These are phyloP conservation scores for Beris morrisii DNA, from an alignment of 2,888 invertebrate species.

Conservation along the genomic window DNA sequence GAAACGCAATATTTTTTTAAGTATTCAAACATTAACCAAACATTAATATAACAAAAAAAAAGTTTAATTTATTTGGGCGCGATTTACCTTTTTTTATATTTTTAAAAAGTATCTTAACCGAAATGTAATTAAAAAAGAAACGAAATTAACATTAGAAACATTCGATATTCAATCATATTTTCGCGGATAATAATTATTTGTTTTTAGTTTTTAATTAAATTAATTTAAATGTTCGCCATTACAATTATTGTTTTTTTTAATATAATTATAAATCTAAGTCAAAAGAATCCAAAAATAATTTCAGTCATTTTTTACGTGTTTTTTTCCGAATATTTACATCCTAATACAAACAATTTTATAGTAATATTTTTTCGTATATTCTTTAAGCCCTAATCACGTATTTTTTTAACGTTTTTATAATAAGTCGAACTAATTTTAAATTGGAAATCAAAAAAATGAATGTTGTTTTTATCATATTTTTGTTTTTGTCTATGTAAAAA, in stretches of 20 bases:
- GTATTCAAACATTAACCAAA: too few relatives aligned
- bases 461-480: constrained; percentile 9
- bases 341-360: constrained; percentile 31
- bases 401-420: constrained; percentile 1
- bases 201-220: constrained; percentile 20
- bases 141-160: too few relatives aligned
- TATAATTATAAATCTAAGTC: constrained; percentile 28
- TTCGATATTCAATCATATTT: too few relatives aligned
- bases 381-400: constrained; percentile 23
- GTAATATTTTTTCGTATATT: constrained; percentile 18
- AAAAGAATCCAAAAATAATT: constrained; percentile 39
- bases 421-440: neutral
- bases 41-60: too few relatives aligned
- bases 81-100: too few relatives aligned
- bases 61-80: too few relatives aligned
- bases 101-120: too few relatives aligned
- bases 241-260: constrained; percentile 27
- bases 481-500: neutral
- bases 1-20: too few relatives aligned
- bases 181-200: constrained; percentile 3
- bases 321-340: constrained; percentile 36
- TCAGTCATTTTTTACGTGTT: constrained; percentile 38
- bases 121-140: too few relatives aligned
- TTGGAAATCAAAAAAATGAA: constrained; percentile 23
- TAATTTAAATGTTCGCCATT: constrained; percentile 27